Evolutionary conservation across 2,797 vertebrate species (phyloP).

Genomic region (Phalanger gymnotis): DNA sequence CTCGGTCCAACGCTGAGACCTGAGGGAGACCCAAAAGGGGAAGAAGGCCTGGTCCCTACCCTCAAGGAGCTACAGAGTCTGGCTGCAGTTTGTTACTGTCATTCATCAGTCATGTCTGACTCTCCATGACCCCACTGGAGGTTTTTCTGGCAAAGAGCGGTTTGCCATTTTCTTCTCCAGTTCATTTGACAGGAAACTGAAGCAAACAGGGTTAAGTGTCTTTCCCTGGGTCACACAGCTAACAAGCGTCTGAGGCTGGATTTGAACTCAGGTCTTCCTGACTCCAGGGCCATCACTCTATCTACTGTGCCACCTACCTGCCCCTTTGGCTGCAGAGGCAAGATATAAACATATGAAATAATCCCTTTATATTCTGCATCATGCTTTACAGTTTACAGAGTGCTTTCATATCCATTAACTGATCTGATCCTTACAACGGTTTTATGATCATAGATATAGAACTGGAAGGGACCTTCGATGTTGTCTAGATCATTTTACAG

Average conservation of each 20-base stretch:
- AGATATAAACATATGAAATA: neutral
- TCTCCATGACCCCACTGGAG: neutral
- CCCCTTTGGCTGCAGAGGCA: neutral
- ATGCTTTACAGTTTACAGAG: neutral
- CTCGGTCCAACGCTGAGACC: neutral
- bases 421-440: neutral
- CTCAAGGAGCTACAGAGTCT: neutral
- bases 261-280: neutral
- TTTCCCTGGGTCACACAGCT: neutral
- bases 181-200: neutral
- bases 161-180: neutral
- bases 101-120: neutral
- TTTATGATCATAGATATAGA: neutral
- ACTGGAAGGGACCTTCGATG: neutral
- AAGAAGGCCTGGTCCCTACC: neutral
- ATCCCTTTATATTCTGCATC: neutral
- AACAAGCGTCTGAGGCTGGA: neutral
- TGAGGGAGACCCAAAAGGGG: neutral
- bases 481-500: neutral
- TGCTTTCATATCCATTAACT: neutral
- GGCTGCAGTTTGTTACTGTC: neutral
- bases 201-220: neutral
- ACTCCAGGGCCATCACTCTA: neutral
- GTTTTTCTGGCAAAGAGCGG: neutral
- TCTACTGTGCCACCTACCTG: neutral